phyloP scores from a whole-genome alignment of 2,888 invertebrate species.

The Hedya salicella region DNA sequence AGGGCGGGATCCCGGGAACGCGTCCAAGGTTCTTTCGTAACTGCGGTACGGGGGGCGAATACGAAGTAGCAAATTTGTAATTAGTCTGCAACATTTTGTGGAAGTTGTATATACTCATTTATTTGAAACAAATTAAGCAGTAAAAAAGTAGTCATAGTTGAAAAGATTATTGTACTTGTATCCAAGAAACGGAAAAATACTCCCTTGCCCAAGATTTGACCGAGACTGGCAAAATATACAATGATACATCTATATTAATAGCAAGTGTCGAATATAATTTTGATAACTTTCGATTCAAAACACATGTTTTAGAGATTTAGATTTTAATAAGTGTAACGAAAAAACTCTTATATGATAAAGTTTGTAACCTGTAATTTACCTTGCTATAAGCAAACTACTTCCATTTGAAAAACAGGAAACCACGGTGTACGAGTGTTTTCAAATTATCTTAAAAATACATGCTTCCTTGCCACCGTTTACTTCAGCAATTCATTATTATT shows the following conservation, averaged over 20 bases:
- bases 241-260: too few relatives aligned
- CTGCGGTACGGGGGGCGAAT: conserved; percentile 18
- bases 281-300: too few relatives aligned
- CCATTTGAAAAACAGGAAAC: background rate
- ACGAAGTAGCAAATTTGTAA: conserved; percentile 6
- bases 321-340: too few relatives aligned
- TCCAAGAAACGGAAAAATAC: too few relatives aligned
- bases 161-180: too few relatives aligned
- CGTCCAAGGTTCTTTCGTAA: conserved; percentile 21
- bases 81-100: conserved; percentile 15
- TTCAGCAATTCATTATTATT: conserved; percentile 14
- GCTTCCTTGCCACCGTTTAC: background rate
- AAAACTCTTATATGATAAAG: too few relatives aligned
- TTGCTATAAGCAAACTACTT: too few relatives aligned
- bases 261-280: too few relatives aligned
- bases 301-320: too few relatives aligned
- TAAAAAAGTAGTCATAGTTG: background rate
- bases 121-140: background rate
- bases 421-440: background rate
- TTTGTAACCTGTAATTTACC: too few relatives aligned
- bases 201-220: too few relatives aligned
- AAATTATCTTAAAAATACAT: conserved; percentile 9
- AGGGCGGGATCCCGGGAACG: conserved; percentile 7
- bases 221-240: too few relatives aligned
- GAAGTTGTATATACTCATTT: background rate